A percentile compares a stretch with the other conserved stretches of the same genome.
These are phyloP conservation scores for Theocolax elegans DNA, from an alignment of 1,140 invertebrate genomes.

Conservation along the genomic window DNA sequence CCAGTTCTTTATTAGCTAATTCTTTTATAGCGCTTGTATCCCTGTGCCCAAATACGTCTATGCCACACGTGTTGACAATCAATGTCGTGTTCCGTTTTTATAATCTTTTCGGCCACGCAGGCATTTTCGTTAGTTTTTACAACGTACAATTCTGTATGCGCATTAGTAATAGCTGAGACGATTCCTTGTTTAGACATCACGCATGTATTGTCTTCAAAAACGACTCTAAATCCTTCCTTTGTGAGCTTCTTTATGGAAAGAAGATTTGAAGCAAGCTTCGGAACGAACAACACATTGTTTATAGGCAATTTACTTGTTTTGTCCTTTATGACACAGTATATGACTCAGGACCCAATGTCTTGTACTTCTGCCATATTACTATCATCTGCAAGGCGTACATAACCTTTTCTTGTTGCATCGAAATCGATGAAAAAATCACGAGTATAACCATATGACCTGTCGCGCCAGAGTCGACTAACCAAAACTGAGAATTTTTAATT, in stretches of 20 bases:
- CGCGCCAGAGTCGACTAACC: too few species aligned
- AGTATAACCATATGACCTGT: too few species aligned
- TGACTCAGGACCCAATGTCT: too few species aligned
- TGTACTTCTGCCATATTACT: too few species aligned
- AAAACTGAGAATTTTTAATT: too few species aligned
- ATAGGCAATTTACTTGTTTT: too few species aligned
- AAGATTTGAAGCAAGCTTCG: background rate
- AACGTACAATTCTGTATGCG: background rate
- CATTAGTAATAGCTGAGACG: background rate
- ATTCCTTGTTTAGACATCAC: background rate
- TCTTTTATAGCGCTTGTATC: background rate
- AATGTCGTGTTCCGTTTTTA: background rate
- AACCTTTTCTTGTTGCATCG: too few species aligned
- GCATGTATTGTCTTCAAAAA: background rate
- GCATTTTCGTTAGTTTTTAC: constrained; percentile 6
- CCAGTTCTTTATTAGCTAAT: background rate
- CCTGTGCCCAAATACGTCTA: constrained; percentile 22
- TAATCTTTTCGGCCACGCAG: background rate
- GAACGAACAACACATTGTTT: background rate
- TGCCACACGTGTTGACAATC: constrained; percentile 29
- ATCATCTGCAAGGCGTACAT: too few species aligned
- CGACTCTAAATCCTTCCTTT: background rate
- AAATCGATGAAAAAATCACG: too few species aligned
- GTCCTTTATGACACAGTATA: too few species aligned
- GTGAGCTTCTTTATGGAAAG: constrained; percentile 27